A percentile compares a stretch with the other conserved stretches of the same genome.
These are phyloP conservation scores for Andrena chrysosceles DNA, from an alignment of 2,888 invertebrate genomes.

Conservation along the genomic window DNA sequence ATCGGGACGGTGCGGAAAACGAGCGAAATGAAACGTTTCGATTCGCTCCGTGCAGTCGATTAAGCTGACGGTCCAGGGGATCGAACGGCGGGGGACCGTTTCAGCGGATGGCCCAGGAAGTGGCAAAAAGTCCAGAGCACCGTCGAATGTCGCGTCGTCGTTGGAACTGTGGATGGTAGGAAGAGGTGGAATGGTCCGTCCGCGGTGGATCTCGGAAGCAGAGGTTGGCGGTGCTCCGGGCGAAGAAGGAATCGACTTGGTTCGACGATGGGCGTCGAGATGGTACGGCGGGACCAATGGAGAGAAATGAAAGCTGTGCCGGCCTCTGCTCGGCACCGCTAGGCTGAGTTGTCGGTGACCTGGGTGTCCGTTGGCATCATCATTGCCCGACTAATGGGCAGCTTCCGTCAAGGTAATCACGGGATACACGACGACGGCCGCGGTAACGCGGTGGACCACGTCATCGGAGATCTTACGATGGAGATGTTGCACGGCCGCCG, in stretches of 20 bases:
- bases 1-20: slow-evolving; percentile 7
- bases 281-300: slow-evolving; percentile 1
- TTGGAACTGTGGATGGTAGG: background rate
- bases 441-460: slow-evolving; percentile 50
- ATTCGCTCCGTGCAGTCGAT: background rate
- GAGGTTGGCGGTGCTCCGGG: background rate
- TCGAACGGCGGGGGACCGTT: background rate
- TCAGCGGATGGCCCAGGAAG: background rate
- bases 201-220: background rate
- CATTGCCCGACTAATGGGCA: slow-evolving; percentile 75
- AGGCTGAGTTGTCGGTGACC: slow-evolving; percentile 70
- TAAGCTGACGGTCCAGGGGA: background rate
- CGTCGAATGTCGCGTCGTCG: background rate
- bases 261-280: background rate
- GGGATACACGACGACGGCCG: slow-evolving; percentile 62
- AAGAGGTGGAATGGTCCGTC: slow-evolving; percentile 6
- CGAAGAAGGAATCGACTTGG: background rate
- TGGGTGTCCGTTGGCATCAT: slow-evolving; percentile 75
- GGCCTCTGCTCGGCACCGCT: slow-evolving; percentile 64
- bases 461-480: slow-evolving; percentile 46
- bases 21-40: background rate
- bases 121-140: background rate
- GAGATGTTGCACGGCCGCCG: background rate
- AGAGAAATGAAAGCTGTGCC: slow-evolving; percentile 54
- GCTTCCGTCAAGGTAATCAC: slow-evolving; percentile 79